These are phyloP conservation scores for Anagrus nilaparvatae DNA, from an alignment of 1,140 invertebrate genomes.

Conservation along the genomic window DNA sequence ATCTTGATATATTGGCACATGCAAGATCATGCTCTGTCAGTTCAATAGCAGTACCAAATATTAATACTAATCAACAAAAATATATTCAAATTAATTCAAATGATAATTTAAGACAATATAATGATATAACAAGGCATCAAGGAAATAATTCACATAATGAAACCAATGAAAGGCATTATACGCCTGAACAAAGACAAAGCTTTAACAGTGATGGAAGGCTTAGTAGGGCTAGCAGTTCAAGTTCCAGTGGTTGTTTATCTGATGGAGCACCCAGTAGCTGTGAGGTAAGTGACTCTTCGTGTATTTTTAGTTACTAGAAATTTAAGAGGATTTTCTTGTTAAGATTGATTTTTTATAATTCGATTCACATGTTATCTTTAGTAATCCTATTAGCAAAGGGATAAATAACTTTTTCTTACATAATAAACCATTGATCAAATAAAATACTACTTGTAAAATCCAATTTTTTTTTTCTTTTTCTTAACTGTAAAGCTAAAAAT, in stretches of 20 bases:
- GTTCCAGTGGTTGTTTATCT: constrained; percentile 68
- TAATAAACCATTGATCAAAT: too few relatives aligned
- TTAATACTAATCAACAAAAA: constrained; percentile 33
- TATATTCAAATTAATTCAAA: constrained; percentile 37
- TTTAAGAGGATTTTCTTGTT: too few relatives aligned
- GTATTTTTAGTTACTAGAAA: too few relatives aligned
- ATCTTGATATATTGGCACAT: constrained; percentile 67
- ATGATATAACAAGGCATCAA: constrained; percentile 41
- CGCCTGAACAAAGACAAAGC: constrained; percentile 38
- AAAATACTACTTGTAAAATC: too few relatives aligned
- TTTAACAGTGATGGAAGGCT: constrained; percentile 44
- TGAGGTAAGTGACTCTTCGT: constrained; percentile 47
- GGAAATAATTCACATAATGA: constrained; percentile 39
- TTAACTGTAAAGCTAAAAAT: too few relatives aligned
- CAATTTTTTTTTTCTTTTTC: too few relatives aligned
- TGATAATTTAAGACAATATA: constrained; percentile 38
- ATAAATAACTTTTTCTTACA: too few relatives aligned
- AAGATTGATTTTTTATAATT: too few relatives aligned
- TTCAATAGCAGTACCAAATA: constrained; percentile 44
- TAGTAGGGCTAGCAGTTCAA: constrained; percentile 65
- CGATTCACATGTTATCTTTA: too few relatives aligned
- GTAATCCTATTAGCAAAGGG: too few relatives aligned
- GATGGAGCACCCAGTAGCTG: constrained; percentile 59
- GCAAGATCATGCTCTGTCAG: constrained; percentile 66
- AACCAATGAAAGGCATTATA: constrained; percentile 42